Conservation (phyloP, 1,140 invertebrate species). For the Eueides isabella region DNA sequence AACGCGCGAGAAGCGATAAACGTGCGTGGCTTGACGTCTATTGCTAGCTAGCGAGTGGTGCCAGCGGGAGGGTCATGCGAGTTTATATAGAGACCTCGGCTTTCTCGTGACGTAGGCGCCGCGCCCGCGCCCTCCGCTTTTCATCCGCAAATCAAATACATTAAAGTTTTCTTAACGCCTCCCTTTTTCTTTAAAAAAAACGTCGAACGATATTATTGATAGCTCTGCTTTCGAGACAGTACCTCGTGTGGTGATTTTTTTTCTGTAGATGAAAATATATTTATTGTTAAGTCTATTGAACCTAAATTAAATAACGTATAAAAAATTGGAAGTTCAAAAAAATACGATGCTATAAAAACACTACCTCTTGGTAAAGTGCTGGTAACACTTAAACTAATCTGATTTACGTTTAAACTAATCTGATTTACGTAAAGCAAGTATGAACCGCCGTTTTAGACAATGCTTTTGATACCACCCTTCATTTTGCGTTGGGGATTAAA, state of each 20-base stretch:
- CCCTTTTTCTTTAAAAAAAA: slow-evolving; percentile 52
- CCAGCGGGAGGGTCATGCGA: slow-evolving; percentile 60
- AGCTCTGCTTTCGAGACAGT: slow-evolving; percentile 25
- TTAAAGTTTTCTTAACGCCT: slow-evolving; percentile 56
- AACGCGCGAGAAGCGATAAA: slow-evolving; percentile 60
- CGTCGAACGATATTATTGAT: slow-evolving; percentile 45
- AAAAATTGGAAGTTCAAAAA: too few species aligned
- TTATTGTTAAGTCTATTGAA: not conserved
- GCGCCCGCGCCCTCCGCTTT: slow-evolving; percentile 52
- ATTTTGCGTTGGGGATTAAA: too few species aligned
- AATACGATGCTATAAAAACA: too few species aligned
- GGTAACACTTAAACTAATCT: too few species aligned
- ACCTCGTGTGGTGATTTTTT: not conserved
- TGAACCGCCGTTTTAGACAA: too few species aligned
- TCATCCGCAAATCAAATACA: slow-evolving; percentile 36
- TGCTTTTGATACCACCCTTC: too few species aligned
- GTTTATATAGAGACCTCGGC: slow-evolving; percentile 78
- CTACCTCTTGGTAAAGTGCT: too few species aligned
- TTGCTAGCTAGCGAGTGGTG: slow-evolving; percentile 71
- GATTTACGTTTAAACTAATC: too few species aligned
- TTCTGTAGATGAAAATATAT: not conserved
- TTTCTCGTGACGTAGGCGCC: slow-evolving; percentile 67
- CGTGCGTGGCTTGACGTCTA: slow-evolving; percentile 58
- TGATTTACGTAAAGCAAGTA: too few species aligned
- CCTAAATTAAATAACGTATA: too few species aligned